Base-by-base conservation (phyloP, 2,888 invertebrate species). In the Dioctria linearis region DNA sequence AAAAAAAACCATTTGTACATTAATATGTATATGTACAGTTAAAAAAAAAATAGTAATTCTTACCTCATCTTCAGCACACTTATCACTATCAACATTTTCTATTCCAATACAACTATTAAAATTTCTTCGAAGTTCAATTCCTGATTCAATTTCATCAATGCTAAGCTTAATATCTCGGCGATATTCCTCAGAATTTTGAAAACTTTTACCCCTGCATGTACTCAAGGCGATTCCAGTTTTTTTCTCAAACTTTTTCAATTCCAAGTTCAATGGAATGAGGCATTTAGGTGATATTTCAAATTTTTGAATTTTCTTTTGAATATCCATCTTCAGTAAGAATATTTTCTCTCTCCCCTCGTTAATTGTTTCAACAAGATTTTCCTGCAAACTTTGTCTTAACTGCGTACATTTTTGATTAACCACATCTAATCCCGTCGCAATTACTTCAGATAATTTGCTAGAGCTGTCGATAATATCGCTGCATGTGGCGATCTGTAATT, bases 321-420 rank as follows among this genome's bases (percentile, higher is more conserved):
- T 25, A 3, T 71, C 39, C 25, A 51, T n/a, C n/a, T 71, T 71
- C n/a, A 51, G 6, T 39, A 51, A 8, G 11, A 54, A 54, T n/a
- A 71, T 37, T 25, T 37, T 54, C 46, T 71, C 71, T 11, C 11
- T 51, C n/a, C 71, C 54, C 39, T 71, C 51, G 39, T 71, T 37
- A 39, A 71, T 54, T 51, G 51, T 51, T 5, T 54, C 71, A 3
- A 71, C 40, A 9, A 71, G 2, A 54, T 71, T 71, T 40, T 54
- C n/a, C 13, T 71, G 71, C 39, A 71, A 54, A 39, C 54, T 71
- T 39, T 11, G 25, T 71, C 37, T 51, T 11, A 71, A 39, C 9
- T 71, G 37, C 2, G 9, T n/a, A 2, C 40, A 8, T 5, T 39
- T 71, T 5, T 5, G 49, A n/a, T 40, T 6, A 25, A 51, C 11